Base-by-base conservation (phyloP, 2,797 vertebrate genomes). In the Chiloscyllium punctatum region DNA sequence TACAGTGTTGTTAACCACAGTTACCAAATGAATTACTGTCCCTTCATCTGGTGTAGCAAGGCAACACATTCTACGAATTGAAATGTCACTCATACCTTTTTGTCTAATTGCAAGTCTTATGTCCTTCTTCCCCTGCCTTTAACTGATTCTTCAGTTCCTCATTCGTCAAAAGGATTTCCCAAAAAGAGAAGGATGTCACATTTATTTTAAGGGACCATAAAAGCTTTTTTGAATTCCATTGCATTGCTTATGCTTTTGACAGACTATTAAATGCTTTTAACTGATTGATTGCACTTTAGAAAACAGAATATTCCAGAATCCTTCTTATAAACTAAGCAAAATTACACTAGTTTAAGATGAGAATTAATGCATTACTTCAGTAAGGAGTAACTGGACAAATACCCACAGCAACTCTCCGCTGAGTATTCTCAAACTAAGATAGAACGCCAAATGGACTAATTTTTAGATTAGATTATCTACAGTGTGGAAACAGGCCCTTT, bases 251-350 rank as follows among this genome's bases (percentile, higher is more conserved):
- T 91, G 57, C 77, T 57, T 91, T 66, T 91, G 88, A 37, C 57
- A 91, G 88, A 62, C 57, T 23, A 68, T 37, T 66, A 37, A 91
- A 66, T 68, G 53, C 30, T 66, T n/a, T 91, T 33, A 66, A 66
- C n/a, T 91, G 57, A 66, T 91, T 91, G 15, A 91, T 91, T 91
- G 57, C 57, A 91, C 88, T 91, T 91, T 37, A n/a, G n/a, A 82
- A 79, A 82, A 79, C 77, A 82, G n/a, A 91, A 91, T 66, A 66
- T 91, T 15, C 88, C 57, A 68, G 11, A 91, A 37, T 66, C 16
- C 57, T 37, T n/a, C 62, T 91, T 18, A 66, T 37, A n/a, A n/a
- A 91, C 15, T 1, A 66, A 33, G 16, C 88, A 66, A 91, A 91
- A 66, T 4, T 66, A 90, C 87, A 62, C 27, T 66, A 30, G 30